Conservation (phyloP, 2,113 vertebrate genomes). For the Heptranchias perlo region DNA sequence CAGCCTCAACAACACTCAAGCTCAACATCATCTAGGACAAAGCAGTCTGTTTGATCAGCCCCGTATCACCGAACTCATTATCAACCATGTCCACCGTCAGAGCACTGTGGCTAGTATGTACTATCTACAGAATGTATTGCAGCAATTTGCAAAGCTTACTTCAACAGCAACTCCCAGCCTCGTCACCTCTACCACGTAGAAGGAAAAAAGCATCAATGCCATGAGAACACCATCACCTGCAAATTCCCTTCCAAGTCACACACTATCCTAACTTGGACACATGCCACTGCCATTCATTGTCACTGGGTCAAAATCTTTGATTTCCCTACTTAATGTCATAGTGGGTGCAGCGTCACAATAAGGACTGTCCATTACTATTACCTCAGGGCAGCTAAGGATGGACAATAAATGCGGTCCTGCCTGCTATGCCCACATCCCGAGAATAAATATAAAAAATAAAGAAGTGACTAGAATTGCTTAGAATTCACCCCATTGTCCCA, state of each 20-base stretch:
- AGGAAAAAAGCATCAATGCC: neutral
- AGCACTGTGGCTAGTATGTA: neutral
- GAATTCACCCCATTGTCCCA: neutral
- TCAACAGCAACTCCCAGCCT: neutral
- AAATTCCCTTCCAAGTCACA: too few relatives aligned
- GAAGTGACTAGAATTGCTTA: neutral
- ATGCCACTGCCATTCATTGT: neutral
- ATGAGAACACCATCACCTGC: neutral
- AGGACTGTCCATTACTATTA: neutral
- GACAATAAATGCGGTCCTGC: neutral
- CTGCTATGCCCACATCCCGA: neutral
- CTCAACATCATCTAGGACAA: neutral
- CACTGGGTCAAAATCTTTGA: neutral
- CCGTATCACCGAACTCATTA: neutral
- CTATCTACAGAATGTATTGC: neutral
- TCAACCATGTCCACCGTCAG: neutral
- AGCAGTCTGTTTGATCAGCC: neutral
- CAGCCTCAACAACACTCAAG: neutral
- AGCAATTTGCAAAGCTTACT: neutral
- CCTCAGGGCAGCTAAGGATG: neutral
- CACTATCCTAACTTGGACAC: neutral
- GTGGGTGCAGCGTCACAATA: neutral
- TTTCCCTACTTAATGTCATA: neutral
- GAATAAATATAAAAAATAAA: neutral
- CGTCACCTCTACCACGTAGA: neutral